Evolutionary conservation across 2,888 invertebrate species (phyloP).

Genomic region (Eristalinus sepulchralis): DNA sequence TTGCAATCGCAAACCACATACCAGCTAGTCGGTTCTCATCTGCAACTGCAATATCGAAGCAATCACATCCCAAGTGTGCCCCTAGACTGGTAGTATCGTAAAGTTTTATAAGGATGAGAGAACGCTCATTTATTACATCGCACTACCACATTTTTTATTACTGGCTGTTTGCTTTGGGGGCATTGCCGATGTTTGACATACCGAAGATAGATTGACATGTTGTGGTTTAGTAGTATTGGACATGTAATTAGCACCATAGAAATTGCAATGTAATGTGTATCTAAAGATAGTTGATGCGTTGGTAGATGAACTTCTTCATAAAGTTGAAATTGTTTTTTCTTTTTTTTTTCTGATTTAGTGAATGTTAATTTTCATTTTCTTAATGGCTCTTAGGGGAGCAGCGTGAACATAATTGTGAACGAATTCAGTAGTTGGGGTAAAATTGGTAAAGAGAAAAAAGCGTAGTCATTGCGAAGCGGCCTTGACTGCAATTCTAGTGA

Average conservation of each 20-base stretch:
- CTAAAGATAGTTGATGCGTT: neutral
- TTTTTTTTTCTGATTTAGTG: too few species aligned
- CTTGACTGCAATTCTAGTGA: too few species aligned
- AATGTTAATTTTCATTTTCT: too few species aligned
- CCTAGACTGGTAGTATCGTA: conserved; percentile 22
- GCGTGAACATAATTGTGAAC: too few species aligned
- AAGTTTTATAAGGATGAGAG: conserved; percentile 42
- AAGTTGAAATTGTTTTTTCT: neutral
- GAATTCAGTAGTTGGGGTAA: too few species aligned
- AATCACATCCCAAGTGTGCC: conserved; percentile 28
- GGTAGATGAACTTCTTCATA: neutral
- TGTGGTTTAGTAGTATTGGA: conserved; percentile 7
- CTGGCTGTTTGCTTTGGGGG: neutral
- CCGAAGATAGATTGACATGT: conserved; percentile 17
- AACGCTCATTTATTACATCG: conserved; percentile 35
- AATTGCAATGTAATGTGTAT: neutral
- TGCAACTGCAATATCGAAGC: conserved; percentile 7
- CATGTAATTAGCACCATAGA: conserved; percentile 18
- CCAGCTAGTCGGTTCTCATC: conserved; percentile 32
- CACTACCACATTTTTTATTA: conserved; percentile 40
- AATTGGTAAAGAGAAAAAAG: too few species aligned
- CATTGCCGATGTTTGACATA: conserved; percentile 30
- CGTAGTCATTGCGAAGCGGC: too few species aligned
- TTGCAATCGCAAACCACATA: conserved; percentile 53
- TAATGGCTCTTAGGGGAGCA: neutral